Percentiles rank a stretch among this genome's conserved stretches.
Conservation (phyloP, 2,113 vertebrate species). For the Symphodus melops region DNA sequence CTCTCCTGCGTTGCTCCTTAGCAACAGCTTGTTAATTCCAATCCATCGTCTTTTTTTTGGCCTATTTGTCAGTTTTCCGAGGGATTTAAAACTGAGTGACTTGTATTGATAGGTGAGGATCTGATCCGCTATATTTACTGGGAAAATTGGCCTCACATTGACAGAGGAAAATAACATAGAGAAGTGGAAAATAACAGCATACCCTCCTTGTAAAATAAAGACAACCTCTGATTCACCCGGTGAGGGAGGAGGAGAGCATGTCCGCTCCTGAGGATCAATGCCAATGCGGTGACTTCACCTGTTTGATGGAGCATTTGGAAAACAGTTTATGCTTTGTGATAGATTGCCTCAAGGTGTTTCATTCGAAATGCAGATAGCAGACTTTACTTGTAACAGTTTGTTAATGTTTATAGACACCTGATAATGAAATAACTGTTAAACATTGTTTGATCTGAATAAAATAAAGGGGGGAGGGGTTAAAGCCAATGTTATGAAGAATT, state of each 20-base stretch:
- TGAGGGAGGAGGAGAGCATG: conserved; percentile 45
- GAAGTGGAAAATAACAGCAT: conserved; percentile 48
- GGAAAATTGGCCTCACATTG: conserved; percentile 35
- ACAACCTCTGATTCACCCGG: conserved; percentile 68
- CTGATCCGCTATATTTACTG: conserved; percentile 38
- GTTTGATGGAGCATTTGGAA: conserved; percentile 52
- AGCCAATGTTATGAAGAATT: not conserved
- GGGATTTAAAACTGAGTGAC: conserved; percentile 44
- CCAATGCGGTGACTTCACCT: conserved; percentile 58
- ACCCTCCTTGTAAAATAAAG: conserved; percentile 43
- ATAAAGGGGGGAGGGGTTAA: not conserved
- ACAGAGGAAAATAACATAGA: conserved; percentile 53
- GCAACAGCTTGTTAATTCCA: conserved; percentile 59
- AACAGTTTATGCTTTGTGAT: conserved; percentile 54
- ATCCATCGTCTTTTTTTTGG: conserved; percentile 12
- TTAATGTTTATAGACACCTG: conserved; percentile 20
- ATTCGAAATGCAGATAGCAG: conserved; percentile 22
- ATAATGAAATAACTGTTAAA: conserved; percentile 36
- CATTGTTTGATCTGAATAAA: not conserved
- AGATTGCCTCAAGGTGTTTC: conserved; percentile 6
- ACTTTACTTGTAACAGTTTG: conserved; percentile 27
- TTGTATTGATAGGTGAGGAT: conserved; percentile 51
- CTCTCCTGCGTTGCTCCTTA: conserved; percentile 49
- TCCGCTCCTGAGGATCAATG: conserved; percentile 69
- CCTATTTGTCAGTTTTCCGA: conserved; percentile 43